Percentiles rank a stretch among this genome's conserved stretches.
Evolutionary conservation across 2,888 invertebrate genomes (phyloP).

Genomic region (Lamproptera curius): DNA sequence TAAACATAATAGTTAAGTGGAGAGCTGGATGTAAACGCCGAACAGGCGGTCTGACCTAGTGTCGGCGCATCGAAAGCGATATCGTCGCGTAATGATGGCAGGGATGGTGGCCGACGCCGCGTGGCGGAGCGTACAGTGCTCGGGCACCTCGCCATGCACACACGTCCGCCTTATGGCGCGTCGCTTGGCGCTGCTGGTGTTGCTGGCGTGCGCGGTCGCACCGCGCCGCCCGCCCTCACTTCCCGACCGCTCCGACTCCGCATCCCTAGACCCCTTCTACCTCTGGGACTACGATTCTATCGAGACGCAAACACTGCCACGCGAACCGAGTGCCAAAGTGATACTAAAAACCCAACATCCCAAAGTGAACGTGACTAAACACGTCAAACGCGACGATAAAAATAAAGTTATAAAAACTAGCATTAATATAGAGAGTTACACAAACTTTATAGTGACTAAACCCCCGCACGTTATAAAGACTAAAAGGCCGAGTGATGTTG

Average conservation of each 20-base stretch:
- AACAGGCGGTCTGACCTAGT: constrained; percentile 59
- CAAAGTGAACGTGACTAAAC: constrained; percentile 59
- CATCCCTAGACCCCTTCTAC: constrained; percentile 53
- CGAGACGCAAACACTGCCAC: constrained; percentile 46
- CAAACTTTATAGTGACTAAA: constrained; percentile 64
- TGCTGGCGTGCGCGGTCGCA: constrained; percentile 57
- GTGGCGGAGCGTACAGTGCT: constrained; percentile 59
- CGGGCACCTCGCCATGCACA: constrained; percentile 76
- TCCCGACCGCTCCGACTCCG: constrained; percentile 45
- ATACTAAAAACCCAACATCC: constrained; percentile 50
- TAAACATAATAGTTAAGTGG: constrained; percentile 30
- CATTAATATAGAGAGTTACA: constrained; percentile 68
- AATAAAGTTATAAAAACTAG: constrained; percentile 61
- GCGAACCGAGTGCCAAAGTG: constrained; percentile 54
- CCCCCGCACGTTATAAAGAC: constrained; percentile 36
- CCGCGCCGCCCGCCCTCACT: constrained; percentile 47
- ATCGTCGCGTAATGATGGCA: constrained; percentile 57
- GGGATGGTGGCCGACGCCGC: constrained; percentile 55
- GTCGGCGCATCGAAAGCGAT: constrained; percentile 64
- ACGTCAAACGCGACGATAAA: constrained; percentile 48
- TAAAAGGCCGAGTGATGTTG: constrained; percentile 30
- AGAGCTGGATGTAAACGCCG: constrained; percentile 30
- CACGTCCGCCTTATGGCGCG: constrained; percentile 57
- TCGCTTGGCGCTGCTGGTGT: constrained; percentile 73
- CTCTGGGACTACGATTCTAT: constrained; percentile 60